Evolutionary conservation across 2,888 invertebrate species (phyloP).

Genomic region (Sphaerophoria rueppellii): DNA sequence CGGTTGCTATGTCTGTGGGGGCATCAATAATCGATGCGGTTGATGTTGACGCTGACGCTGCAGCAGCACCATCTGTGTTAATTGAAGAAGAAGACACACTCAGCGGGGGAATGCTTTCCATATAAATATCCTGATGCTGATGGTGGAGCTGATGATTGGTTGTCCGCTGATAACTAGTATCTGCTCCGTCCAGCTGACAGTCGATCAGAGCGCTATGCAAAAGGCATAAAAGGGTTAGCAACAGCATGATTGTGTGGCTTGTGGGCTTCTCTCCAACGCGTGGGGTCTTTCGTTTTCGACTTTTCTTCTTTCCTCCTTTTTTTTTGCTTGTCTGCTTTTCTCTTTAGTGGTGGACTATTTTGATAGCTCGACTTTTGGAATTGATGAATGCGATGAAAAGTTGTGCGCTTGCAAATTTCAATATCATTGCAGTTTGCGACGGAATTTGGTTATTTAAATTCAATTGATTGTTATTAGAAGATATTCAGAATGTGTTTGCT

Average conservation of each 20-base stretch:
- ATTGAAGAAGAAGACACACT: constrained; percentile 8
- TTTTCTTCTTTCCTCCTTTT: constrained; percentile 4
- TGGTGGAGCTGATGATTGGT: constrained; percentile 41
- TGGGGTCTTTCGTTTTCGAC: constrained; percentile 36
- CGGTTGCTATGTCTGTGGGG: constrained; percentile 66
- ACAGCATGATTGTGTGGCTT: constrained; percentile 46
- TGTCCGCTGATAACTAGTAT: constrained; percentile 53
- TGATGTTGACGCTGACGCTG: not conserved
- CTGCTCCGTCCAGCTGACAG: constrained; percentile 65
- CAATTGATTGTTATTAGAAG: not conserved
- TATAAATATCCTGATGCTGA: constrained; percentile 47
- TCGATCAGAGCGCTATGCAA: constrained; percentile 67
- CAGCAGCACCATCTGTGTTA: constrained; percentile 24
- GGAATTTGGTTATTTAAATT: not conserved
- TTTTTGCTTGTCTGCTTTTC: constrained; percentile 7
- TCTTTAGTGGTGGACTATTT: constrained; percentile 37
- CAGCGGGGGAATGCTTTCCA: constrained; percentile 37
- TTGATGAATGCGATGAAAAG: constrained; percentile 39
- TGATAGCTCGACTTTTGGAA: constrained; percentile 48
- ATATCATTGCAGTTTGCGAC: constrained; percentile 63
- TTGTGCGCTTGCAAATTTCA: constrained; percentile 61
- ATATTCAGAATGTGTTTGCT: constrained; percentile 10
- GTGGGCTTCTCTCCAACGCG: constrained; percentile 35
- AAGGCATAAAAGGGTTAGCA: constrained; percentile 62
- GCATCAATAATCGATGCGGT: constrained; percentile 10